Evolutionary conservation across 2,888 invertebrate species (phyloP).

Genomic region (Julus scanicus): DNA sequence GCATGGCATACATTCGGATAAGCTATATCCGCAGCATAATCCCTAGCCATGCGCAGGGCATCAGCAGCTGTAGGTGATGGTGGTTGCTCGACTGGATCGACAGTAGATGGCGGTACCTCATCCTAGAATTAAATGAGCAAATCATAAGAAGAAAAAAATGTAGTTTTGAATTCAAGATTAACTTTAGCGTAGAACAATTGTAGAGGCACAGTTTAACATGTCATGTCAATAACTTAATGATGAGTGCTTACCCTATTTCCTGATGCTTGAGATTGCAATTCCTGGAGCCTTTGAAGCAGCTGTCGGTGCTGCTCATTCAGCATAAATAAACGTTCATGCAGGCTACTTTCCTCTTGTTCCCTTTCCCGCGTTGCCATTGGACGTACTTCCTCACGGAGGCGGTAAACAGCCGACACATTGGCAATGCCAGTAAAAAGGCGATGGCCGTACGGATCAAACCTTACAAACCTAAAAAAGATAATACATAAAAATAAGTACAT

Average conservation of each 20-base stretch:
- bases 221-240: background rate
- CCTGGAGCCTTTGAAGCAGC: constrained; percentile 51
- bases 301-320: constrained; percentile 51
- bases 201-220: too few relatives aligned
- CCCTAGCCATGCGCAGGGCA: constrained; percentile 51
- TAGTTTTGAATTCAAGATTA: too few relatives aligned
- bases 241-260: constrained; percentile 6
- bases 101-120: background rate
- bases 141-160: background rate
- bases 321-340: constrained; percentile 49
- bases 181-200: too few relatives aligned
- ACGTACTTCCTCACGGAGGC: constrained; percentile 46
- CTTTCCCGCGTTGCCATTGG: constrained; percentile 49
- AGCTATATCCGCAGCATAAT: constrained; percentile 50
- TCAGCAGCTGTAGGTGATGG: constrained; percentile 48
- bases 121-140: constrained; percentile 12
- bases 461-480: constrained; percentile 75
- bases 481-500: constrained; percentile 61
- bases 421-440: constrained; percentile 87
- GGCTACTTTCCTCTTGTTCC: constrained; percentile 51
- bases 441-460: constrained; percentile 83
- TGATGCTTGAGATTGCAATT: constrained; percentile 48
- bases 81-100: constrained; percentile 23
- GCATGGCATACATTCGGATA: background rate
- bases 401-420: constrained; percentile 66